Conservation (phyloP, 2,113 vertebrate genomes). For the Antigone vipio region DNA sequence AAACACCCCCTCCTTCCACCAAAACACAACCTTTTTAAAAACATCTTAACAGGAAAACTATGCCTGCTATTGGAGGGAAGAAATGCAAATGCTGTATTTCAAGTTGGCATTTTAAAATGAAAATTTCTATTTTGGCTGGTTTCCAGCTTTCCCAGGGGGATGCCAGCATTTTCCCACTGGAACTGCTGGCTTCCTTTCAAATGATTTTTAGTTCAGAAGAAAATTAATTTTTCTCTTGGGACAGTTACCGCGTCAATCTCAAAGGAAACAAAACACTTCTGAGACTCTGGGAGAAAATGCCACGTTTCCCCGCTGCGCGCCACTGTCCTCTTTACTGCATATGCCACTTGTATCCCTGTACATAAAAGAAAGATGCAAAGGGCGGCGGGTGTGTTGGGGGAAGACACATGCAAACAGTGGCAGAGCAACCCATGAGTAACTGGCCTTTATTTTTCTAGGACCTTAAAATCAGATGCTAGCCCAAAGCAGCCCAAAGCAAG, state of each 20-base stretch:
- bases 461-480: neutral
- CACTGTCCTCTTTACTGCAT: neutral
- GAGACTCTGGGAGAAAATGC: neutral
- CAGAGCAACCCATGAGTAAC: neutral
- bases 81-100: neutral
- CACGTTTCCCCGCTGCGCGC: neutral
- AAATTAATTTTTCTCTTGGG: constrained; percentile 7
- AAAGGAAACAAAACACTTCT: neutral
- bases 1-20: neutral
- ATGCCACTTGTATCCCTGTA: neutral
- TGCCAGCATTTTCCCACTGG: neutral
- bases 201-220: neutral
- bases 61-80: neutral
- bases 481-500: neutral
- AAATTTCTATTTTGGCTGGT: neutral
- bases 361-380: neutral
- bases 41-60: neutral
- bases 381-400: accelerated
- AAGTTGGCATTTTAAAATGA: neutral
- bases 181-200: neutral
- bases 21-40: neutral
- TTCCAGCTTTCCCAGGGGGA: neutral
- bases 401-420: neutral
- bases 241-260: neutral
- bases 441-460: neutral